phyloP scores from a whole-genome alignment of 2,888 invertebrate species.

The Polia nebulosa region DNA sequence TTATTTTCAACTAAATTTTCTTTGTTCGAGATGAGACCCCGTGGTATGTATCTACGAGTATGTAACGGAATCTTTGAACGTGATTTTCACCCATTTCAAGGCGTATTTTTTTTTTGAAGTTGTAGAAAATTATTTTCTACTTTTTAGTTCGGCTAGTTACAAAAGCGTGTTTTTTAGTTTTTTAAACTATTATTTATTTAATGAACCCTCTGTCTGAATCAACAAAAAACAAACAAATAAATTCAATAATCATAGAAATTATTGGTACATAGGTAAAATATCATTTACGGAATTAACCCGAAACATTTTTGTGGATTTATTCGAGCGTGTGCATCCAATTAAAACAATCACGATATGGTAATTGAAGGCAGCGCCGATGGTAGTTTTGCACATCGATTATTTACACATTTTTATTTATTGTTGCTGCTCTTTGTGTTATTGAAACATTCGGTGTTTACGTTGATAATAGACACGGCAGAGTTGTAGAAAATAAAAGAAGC shows the following conservation, averaged over 20 bases:
- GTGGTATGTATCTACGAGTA: no score
- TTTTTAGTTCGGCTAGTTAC: no score
- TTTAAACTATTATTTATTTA: no score
- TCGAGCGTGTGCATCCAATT: conserved; percentile 52
- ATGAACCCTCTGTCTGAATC: background rate
- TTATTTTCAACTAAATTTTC: no score
- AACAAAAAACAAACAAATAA: conserved; percentile 13
- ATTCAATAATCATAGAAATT: conserved; percentile 30
- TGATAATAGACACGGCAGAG: background rate
- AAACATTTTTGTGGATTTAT: conserved; percentile 40
- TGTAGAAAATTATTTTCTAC: no score
- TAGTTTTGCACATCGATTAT: conserved; percentile 40
- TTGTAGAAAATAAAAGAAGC: no score
- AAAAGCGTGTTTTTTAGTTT: no score
- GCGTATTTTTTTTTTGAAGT: no score
- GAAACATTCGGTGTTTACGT: conserved; percentile 16
- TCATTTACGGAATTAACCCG: conserved; percentile 43
- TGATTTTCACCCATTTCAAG: no score
- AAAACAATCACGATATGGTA: conserved; percentile 54
- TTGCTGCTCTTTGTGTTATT: conserved; percentile 30
- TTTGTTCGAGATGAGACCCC: no score
- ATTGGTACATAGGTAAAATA: conserved; percentile 34
- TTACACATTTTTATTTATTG: conserved; percentile 28
- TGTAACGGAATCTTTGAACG: no score
- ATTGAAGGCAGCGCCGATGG: conserved; percentile 43